Percentiles rank a stretch among this genome's conserved stretches.
phyloP scores from a whole-genome alignment of 2,888 invertebrate species.

The Bhutanitis thaidina region DNA sequence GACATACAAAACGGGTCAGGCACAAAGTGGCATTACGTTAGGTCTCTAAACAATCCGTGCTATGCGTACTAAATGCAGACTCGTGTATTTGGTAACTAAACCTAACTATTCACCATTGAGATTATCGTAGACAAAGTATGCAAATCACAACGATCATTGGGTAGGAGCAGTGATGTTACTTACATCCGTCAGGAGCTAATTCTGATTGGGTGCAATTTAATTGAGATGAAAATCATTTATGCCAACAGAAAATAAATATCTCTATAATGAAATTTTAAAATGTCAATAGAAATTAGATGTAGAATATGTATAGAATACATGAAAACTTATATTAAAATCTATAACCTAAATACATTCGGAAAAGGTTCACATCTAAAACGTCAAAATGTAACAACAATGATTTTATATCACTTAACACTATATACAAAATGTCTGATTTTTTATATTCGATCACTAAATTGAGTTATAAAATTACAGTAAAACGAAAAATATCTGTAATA shows the following conservation, averaged over 20 bases:
- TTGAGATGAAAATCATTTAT: constrained; percentile 20
- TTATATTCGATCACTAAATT: constrained; percentile 32
- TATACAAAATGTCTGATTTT: constrained; percentile 51
- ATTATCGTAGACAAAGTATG: constrained; percentile 36
- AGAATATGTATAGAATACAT: constrained; percentile 46
- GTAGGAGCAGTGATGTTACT: constrained; percentile 1
- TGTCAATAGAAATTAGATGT: constrained; percentile 41
- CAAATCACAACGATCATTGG: constrained; percentile 16
- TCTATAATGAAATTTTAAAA: constrained; percentile 29
- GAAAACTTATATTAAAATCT: constrained; percentile 44
- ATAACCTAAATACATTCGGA: constrained; percentile 38
- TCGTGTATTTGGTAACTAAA: constrained; percentile 63
- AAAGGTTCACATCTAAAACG: constrained; percentile 66
- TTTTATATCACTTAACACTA: constrained; percentile 52
- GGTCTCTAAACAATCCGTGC: constrained; percentile 35
- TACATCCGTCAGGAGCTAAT: neutral
- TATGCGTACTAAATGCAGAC: constrained; percentile 68
- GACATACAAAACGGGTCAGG: constrained; percentile 56
- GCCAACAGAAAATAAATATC: constrained; percentile 33
- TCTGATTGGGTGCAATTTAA: neutral
- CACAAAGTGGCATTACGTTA: constrained; percentile 61
- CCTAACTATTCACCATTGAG: constrained; percentile 51
- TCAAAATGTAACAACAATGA: constrained; percentile 68
- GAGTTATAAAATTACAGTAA: constrained; percentile 48
- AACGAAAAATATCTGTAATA: constrained; percentile 44